phyloP scores from a whole-genome alignment of 2,113 vertebrate species.

The Hassar affinis region DNA sequence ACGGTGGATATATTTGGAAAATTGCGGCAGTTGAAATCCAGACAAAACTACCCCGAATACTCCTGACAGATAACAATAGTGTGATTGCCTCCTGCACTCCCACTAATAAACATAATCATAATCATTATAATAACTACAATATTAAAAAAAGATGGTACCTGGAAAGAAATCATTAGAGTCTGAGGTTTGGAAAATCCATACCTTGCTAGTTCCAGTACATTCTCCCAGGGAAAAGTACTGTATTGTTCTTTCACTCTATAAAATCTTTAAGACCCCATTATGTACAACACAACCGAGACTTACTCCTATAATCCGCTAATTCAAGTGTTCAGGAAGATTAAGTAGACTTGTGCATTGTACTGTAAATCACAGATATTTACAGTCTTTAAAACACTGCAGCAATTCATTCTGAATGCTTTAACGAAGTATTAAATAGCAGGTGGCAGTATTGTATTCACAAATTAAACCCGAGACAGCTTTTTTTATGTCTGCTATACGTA shows the following conservation, averaged over 20 bases:
- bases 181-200: too few species aligned
- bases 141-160: too few species aligned
- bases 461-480: background rate
- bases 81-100: too few species aligned
- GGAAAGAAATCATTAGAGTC: too few species aligned
- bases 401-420: background rate
- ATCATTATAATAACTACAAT: too few species aligned
- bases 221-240: background rate
- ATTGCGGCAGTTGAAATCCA: too few species aligned
- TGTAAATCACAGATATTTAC: constrained; percentile 14
- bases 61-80: too few species aligned
- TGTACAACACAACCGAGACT: background rate
- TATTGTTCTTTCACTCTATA: background rate
- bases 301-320: background rate
- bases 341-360: background rate
- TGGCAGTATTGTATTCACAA: background rate
- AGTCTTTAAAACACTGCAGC: constrained; percentile 3
- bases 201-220: too few species aligned
- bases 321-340: background rate
- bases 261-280: constrained; percentile 18
- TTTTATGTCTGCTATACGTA: background rate
- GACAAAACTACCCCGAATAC: too few species aligned
- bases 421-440: constrained; percentile 11
- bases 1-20: too few species aligned
- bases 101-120: too few species aligned